These are phyloP conservation scores for Cinclus cinclus DNA, from an alignment of 2,113 vertebrate species.

Conservation along the genomic window DNA sequence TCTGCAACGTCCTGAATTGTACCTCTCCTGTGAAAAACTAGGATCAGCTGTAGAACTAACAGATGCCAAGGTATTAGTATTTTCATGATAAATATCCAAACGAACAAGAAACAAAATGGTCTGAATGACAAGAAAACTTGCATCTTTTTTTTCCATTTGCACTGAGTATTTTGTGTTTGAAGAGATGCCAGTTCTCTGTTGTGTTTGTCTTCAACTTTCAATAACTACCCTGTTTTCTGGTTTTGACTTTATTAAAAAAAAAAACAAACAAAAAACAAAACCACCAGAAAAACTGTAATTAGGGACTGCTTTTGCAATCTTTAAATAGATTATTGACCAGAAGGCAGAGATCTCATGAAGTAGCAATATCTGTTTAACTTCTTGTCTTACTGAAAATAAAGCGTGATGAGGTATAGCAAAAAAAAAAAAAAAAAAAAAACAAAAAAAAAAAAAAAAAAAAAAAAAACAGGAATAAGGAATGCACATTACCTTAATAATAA, in stretches of 20 bases:
- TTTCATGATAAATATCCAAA: background rate
- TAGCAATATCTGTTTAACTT: background rate
- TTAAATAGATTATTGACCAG: background rate
- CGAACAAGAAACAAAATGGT: background rate
- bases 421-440: no score
- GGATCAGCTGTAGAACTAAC: background rate
- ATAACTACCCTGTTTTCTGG: background rate
- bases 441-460: no score
- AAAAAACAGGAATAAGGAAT: background rate
- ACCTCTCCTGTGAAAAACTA: background rate
- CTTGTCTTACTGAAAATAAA: background rate
- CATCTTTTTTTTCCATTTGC: background rate
- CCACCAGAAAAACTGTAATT: background rate
- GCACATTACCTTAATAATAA: background rate
- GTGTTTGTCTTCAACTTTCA: background rate
- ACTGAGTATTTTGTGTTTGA: background rate
- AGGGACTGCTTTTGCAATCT: background rate
- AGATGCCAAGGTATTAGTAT: background rate
- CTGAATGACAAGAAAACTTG: background rate
- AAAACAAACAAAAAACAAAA: background rate
- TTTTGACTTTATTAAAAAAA: background rate
- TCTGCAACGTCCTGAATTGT: background rate
- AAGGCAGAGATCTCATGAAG: background rate
- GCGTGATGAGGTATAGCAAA: background rate
- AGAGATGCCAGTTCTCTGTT: background rate